Conservation (phyloP, 1,140 invertebrate species). For the Scaptomyza pallida region DNA sequence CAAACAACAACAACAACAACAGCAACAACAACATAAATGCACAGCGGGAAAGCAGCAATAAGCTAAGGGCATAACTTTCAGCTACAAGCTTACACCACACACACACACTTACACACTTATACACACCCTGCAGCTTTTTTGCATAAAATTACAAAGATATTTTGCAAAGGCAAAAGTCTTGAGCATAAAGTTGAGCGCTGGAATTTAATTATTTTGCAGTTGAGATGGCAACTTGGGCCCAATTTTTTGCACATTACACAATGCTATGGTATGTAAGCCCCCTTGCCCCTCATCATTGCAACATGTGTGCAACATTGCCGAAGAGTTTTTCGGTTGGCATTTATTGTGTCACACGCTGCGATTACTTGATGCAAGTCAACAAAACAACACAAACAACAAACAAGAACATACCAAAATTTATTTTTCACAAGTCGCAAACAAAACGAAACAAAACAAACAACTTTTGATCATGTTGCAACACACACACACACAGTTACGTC, state of each 20-base stretch:
- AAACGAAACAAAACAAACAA: constrained; percentile 39
- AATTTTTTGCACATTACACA: constrained; percentile 77
- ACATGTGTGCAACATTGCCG: constrained; percentile 61
- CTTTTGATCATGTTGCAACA: constrained; percentile 18
- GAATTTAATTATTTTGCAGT: constrained; percentile 81
- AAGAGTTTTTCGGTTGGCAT: constrained; percentile 55
- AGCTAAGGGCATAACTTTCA: constrained; percentile 76
- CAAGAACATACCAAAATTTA: constrained; percentile 1
- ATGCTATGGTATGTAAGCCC: constrained; percentile 16
- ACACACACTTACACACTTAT: constrained; percentile 19
- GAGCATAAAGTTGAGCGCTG: constrained; percentile 60
- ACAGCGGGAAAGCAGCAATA: constrained; percentile 74
- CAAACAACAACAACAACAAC: constrained; percentile 59
- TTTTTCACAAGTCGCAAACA: background rate
- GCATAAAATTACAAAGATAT: constrained; percentile 75
- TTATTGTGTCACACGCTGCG: constrained; percentile 67
- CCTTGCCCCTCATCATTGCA: background rate
- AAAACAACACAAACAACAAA: background rate
- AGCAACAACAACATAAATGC: constrained; percentile 56
- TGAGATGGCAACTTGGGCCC: constrained; percentile 52
- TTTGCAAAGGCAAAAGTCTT: constrained; percentile 56
- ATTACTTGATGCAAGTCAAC: constrained; percentile 12
- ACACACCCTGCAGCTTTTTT: constrained; percentile 43
- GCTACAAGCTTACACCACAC: constrained; percentile 15
- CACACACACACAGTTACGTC: background rate